Base-by-base conservation (phyloP, 2,113 vertebrate genomes). In the Python bivittatus region DNA sequence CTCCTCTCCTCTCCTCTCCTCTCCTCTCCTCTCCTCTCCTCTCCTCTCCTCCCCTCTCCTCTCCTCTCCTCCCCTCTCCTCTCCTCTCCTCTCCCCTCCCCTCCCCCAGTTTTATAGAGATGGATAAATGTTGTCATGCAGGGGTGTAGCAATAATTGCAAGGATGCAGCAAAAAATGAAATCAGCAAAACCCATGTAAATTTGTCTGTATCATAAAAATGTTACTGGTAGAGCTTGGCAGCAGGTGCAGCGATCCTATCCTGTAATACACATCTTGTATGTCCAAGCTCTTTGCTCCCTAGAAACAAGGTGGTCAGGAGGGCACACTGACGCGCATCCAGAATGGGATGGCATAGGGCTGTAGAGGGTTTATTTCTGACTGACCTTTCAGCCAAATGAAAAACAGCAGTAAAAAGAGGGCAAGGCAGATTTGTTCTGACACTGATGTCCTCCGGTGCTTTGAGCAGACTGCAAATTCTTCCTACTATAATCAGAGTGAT, bases 401-500 rank as follows among this genome's bases (percentile, higher is more conserved):
- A 94, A 93, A 29, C 88, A 94, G 84, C 89, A 95, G 93, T 94
- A 94, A 95, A 96, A 89, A 96, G 88, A 92, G 87, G 58, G 93
- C 93, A 91, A 93, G 22, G 93, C 88, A 64, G 87, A 85, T 86
- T 90, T 89, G 53, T 53, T 91, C 60, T 6, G 53, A 48, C 68
- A 91, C 84, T 93, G 94, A 93, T 95, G 94, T 93, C 94, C 93
- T 93, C 52, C 53, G 27, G 84, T 90, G 89, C 91, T 97, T 94
- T 96, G 95, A 96, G 94, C 90, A 96, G 96, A 94, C 95, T 97
- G 96, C 94, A 95, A 96, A 96, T 96, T 96, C 93, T 93, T 93
- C 57, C 88, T 88, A 94, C 96, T 96, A 90, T 95, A 96, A 96
- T 97, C 97, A 97, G 92, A 12, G 86, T 91, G 92, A 93, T 96